Conservation (phyloP, 37 sponge, comb jelly and placozoan genomes). For the Bolinopsis microptera region DNA sequence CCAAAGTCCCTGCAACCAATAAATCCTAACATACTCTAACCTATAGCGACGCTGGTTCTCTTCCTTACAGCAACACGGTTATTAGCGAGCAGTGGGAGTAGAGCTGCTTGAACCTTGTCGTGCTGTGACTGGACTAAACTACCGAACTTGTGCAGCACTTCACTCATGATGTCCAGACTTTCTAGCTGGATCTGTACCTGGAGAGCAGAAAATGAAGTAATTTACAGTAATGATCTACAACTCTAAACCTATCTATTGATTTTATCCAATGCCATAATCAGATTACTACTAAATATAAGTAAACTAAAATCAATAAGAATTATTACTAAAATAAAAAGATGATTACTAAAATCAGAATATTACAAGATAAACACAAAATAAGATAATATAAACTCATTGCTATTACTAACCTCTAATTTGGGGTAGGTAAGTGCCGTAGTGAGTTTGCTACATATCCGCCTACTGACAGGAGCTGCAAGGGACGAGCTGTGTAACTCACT, state of each 20-base stretch:
- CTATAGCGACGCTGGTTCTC: constrained; percentile 87
- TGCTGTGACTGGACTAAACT: constrained; percentile 69
- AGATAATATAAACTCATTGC: too few relatives aligned
- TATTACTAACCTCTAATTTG: constrained; percentile 15
- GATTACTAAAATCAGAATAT: too few relatives aligned
- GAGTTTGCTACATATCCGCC: constrained; percentile 76
- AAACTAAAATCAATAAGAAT: too few relatives aligned
- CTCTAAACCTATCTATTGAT: too few relatives aligned
- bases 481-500: constrained; percentile 77
- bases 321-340: too few relatives aligned
- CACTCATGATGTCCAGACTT: constrained; percentile 89
- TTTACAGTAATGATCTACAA: too few relatives aligned
- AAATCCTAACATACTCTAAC: too few relatives aligned
- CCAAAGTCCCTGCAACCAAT: too few relatives aligned
- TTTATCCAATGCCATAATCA: too few relatives aligned
- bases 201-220: too few relatives aligned
- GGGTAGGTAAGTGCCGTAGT: constrained; percentile 74
- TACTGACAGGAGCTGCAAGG: constrained; percentile 71
- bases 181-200: constrained; percentile 81
- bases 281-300: too few relatives aligned
- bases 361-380: too few relatives aligned
- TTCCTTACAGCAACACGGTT: constrained; percentile 81
- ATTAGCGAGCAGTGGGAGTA: constrained; percentile 67
- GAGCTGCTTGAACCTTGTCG: constrained; percentile 61
- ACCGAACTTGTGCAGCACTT: constrained; percentile 78